A percentile compares a stretch with the other conserved stretches of the same genome.
These are phyloP conservation scores for Peromyscus californicus DNA, from an alignment of 2,113 vertebrate species.

Conservation along the genomic window DNA sequence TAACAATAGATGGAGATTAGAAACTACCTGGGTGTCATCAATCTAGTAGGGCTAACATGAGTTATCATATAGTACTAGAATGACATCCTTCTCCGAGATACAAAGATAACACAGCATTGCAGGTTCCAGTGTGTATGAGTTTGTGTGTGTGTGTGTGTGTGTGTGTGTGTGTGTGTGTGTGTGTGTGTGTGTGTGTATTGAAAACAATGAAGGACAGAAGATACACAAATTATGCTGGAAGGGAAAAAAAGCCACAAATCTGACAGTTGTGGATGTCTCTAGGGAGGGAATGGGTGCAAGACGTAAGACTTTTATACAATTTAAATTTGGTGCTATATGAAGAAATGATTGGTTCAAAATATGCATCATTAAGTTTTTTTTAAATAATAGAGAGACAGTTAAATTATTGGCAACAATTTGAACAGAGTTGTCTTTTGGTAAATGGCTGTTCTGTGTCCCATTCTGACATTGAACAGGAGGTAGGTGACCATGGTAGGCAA, in stretches of 20 bases:
- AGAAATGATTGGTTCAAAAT: background rate
- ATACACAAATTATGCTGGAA: background rate
- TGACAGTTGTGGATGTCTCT: background rate
- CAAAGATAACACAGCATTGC: background rate
- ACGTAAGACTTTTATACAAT: background rate
- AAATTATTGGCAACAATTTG: background rate
- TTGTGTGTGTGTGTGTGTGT: too few relatives aligned
- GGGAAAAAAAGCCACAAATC: background rate
- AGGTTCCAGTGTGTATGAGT: background rate
- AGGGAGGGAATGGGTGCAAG: background rate
- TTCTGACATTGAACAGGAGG: background rate
- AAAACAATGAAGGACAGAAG: background rate
- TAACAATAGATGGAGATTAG: constrained; percentile 21
- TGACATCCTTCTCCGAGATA: background rate
- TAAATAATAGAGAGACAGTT: background rate
- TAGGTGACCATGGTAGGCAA: background rate
- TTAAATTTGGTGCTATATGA: background rate
- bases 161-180: background rate
- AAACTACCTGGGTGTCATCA: background rate
- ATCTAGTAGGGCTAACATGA: background rate
- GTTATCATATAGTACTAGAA: background rate
- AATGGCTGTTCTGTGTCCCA: background rate
- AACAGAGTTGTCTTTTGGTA: background rate
- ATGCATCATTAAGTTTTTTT: background rate
- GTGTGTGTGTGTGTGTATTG: background rate